Conservation (phyloP, 2,113 vertebrate species). For the Cynopterus brachyotis region DNA sequence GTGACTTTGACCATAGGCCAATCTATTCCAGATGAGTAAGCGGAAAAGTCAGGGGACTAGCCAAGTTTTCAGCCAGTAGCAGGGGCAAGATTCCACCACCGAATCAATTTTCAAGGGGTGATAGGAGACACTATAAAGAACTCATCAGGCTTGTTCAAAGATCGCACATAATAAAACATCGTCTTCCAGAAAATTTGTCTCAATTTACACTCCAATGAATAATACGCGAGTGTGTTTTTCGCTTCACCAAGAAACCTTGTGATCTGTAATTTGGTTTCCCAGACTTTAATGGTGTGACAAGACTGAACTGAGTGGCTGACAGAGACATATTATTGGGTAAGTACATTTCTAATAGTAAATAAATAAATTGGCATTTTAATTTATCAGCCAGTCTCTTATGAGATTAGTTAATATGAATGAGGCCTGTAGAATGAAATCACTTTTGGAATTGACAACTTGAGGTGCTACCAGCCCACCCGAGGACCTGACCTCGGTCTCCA, state of each 20-base stretch:
- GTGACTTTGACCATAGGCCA: neutral
- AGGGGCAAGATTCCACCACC: neutral
- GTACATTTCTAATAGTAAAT: neutral
- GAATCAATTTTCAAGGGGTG: neutral
- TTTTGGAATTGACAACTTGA: neutral
- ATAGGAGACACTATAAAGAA: neutral
- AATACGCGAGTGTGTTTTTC: neutral
- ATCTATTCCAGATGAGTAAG: neutral
- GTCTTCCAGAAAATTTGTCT: neutral
- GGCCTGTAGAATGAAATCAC: neutral
- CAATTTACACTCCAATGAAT: neutral
- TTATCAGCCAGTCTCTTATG: neutral
- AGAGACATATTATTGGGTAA: neutral
- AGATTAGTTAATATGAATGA: neutral
- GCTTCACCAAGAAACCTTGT: neutral
- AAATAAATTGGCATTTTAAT: neutral
- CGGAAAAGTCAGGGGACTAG: neutral
- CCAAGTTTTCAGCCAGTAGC: neutral
- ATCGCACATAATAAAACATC: neutral
- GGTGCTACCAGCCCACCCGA: neutral
- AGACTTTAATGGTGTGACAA: neutral
- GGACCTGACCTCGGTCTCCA: neutral
- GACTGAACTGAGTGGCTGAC: neutral
- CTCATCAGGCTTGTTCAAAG: neutral
- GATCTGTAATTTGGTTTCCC: neutral